Evolutionary conservation across 2,113 vertebrate species (phyloP).

Genomic region (Myodes glareolus): DNA sequence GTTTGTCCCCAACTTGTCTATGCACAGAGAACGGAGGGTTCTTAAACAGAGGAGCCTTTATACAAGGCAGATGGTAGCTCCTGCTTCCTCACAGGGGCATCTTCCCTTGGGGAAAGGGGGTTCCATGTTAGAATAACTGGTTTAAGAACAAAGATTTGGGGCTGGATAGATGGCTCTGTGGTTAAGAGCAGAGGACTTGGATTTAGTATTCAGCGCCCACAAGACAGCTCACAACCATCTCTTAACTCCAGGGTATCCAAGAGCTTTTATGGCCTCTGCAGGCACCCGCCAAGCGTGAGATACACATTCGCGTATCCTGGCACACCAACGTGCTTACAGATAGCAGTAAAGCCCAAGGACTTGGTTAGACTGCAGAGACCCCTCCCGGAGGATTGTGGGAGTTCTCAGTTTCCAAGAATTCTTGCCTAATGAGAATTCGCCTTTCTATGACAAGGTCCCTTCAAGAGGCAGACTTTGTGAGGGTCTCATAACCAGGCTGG

Average conservation of each 20-base stretch:
- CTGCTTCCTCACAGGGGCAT: not conserved
- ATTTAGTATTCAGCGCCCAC: not conserved
- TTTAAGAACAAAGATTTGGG: not conserved
- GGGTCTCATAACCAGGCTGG: not conserved
- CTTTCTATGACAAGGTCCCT: not conserved
- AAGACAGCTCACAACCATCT: not conserved
- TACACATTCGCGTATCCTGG: not conserved
- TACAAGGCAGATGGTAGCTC: not conserved
- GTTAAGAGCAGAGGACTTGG: not conserved
- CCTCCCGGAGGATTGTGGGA: not conserved
- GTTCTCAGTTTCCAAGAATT: not conserved
- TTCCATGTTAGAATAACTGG: not conserved
- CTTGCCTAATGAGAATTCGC: not conserved
- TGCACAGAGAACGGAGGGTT: conserved; percentile 15
- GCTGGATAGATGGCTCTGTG: not conserved
- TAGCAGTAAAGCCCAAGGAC: not conserved
- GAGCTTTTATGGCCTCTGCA: not conserved
- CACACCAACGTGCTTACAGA: not conserved
- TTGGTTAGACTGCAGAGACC: not conserved
- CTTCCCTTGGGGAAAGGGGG: not conserved
- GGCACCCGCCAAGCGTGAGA: not conserved
- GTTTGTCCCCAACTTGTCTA: not conserved
- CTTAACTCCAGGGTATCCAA: not conserved
- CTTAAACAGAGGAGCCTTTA: conserved; percentile 1
- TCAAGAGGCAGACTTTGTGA: not conserved